Conservation (phyloP, 2,113 vertebrate genomes). For the Cynocephalus volans region DNA sequence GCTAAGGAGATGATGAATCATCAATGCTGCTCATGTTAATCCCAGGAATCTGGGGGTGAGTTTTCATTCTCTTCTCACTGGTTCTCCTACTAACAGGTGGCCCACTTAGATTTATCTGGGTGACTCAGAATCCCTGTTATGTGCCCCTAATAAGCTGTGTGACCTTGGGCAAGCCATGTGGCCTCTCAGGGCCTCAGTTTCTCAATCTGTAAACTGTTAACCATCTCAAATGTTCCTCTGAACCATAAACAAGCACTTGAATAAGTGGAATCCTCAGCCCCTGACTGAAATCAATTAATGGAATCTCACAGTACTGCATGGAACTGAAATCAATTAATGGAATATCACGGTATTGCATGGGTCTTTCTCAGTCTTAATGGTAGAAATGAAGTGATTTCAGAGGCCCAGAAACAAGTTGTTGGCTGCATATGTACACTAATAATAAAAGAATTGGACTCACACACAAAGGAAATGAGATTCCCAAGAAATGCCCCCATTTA, state of each 20-base stretch:
- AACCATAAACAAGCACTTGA: background rate
- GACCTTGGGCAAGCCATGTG: background rate
- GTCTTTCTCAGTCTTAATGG: background rate
- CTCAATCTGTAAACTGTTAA: background rate
- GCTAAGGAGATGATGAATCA: background rate
- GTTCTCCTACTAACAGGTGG: background rate
- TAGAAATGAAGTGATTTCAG: background rate
- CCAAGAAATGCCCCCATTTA: conserved; percentile 68
- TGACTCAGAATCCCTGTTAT: background rate
- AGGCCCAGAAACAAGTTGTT: background rate
- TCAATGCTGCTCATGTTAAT: background rate
- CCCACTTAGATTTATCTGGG: background rate
- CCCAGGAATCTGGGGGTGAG: background rate
- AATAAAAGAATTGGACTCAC: conserved; percentile 23
- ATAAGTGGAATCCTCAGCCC: background rate
- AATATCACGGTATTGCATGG: rapidly evolving
- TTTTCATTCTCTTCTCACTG: background rate
- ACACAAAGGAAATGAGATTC: conserved; percentile 81
- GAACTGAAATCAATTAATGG: too few species aligned
- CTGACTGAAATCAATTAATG: rapidly evolving
- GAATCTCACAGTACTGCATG: rapidly evolving
- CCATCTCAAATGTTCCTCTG: background rate
- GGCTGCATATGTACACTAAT: background rate
- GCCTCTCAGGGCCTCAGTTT: background rate
- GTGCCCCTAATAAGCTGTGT: background rate